A percentile compares a stretch with the other conserved stretches of the same genome.
These are phyloP conservation scores for Eulemur macaco DNA, from an alignment of 2,113 vertebrate genomes.

Conservation along the genomic window DNA sequence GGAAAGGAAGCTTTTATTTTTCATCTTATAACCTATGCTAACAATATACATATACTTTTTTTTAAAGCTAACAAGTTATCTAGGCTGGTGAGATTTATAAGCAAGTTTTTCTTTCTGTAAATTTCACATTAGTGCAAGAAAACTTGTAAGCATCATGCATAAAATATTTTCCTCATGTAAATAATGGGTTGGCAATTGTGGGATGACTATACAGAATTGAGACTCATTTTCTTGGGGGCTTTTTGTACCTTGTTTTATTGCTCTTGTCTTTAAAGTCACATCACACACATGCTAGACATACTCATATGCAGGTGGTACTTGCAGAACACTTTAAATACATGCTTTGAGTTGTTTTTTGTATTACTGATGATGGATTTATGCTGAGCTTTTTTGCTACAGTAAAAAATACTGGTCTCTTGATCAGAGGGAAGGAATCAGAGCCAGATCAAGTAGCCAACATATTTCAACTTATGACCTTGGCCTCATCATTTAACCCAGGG, in stretches of 20 bases:
- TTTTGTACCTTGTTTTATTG: not conserved
- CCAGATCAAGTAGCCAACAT: not conserved
- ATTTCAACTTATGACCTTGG: not conserved
- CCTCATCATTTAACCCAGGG: not conserved
- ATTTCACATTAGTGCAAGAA: slow-evolving; percentile 30
- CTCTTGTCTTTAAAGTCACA: not conserved
- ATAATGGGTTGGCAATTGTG: not conserved
- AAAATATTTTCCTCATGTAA: slow-evolving; percentile 1
- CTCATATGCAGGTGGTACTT: not conserved
- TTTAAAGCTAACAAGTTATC: not conserved
- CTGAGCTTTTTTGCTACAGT: not conserved
- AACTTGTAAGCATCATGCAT: not conserved
- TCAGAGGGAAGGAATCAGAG: not conserved
- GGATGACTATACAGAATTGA: not conserved
- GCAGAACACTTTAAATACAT: not conserved
- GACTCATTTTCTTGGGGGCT: not conserved
- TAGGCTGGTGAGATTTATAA: not conserved
- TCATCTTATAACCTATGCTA: not conserved
- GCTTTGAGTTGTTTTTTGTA: not conserved
- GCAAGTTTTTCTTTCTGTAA: not conserved
- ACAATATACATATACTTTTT: not conserved
- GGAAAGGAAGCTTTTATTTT: not conserved
- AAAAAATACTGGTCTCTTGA: not conserved
- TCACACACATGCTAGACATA: not conserved
- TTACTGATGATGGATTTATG: not conserved